A percentile compares a stretch with the other conserved stretches of the same genome.
phyloP scores from a whole-genome alignment of 2,888 invertebrate genomes.

The Pyrrhosoma nymphula region DNA sequence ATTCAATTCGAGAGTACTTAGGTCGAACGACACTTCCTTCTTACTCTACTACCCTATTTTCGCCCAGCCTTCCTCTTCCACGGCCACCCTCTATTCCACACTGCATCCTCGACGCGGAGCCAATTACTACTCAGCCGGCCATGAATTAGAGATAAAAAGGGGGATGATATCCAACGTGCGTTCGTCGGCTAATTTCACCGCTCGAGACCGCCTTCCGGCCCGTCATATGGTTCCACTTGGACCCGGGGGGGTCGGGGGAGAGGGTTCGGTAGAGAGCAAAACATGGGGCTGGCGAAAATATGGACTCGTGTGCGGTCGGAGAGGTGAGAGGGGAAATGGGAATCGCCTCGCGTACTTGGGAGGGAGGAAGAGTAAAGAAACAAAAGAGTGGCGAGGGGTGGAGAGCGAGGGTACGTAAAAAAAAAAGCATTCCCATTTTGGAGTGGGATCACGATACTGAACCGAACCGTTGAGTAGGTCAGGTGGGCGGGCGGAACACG shows the following conservation, averaged over 20 bases:
- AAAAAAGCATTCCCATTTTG: neutral
- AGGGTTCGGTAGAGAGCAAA: neutral
- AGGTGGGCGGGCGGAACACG: slow-evolving; percentile 57
- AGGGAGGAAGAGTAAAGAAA: neutral
- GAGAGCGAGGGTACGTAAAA: neutral
- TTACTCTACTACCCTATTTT: neutral
- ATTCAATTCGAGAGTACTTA: no score
- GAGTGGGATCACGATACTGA: slow-evolving; percentile 38
- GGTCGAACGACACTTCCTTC: no score
- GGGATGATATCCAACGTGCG: neutral
- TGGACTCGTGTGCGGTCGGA: neutral
- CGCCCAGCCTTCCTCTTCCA: neutral
- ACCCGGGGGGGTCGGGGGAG: neutral
- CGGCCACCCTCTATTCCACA: no score
- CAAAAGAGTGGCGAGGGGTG: slow-evolving; percentile 5
- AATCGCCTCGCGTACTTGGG: neutral
- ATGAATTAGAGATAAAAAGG: slow-evolving; percentile 30
- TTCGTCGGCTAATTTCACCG: neutral
- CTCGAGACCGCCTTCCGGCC: slow-evolving; percentile 17
- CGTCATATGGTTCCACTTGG: slow-evolving; percentile 17
- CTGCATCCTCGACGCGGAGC: neutral
- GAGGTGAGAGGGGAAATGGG: neutral
- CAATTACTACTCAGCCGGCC: neutral
- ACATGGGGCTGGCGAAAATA: neutral
- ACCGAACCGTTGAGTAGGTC: slow-evolving; percentile 47